Base-by-base conservation (phyloP, 2,113 vertebrate species). In the Cardinalis cardinalis region DNA sequence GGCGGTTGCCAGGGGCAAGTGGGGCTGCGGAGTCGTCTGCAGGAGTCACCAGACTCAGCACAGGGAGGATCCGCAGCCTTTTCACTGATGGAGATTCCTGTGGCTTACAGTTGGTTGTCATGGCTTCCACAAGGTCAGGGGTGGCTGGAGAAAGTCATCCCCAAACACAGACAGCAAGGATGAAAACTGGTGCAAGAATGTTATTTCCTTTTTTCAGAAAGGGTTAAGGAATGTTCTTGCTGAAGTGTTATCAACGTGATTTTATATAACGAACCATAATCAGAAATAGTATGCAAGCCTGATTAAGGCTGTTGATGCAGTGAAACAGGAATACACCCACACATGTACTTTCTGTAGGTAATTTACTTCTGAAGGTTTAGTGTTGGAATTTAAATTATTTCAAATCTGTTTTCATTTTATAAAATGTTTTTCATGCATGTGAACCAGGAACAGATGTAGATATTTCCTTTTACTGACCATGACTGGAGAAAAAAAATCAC, bases 331-430 rank as follows among this genome's bases (percentile, higher is more conserved):
- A 65, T 66, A 87, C 91, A 73, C 89, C 92, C 91, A 82, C 92
- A 72, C 64, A 65, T 80, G 91, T 96, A 91, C 96, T 96, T 93
- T 95, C 77, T 89, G 78, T 91, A 94, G 90, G 82, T 93, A 89
- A 94, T 96, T 96, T 92, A 81, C 91, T 95, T 92, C 71, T 95
- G 84, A 93, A 89, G 82, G 34, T 89, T 96, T 94, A 74, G 84
- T 86, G 41, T 88, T 81, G 78, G 79, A 94, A 88, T 95, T 84
- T 95, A 89, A 92, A 84, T 91, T 0, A 95, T 93, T 85, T 91
- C 56, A 91, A 93, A 83, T 84, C 63, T 94, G 72, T 81, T 96
- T 96, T 83, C 86, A 75, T 82, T 96, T 95, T 89, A 46, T 82
- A 41, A 94, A 76, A 41, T 73, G 75, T 94, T 94, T 70, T 81